These are phyloP conservation scores for Zapornia atra DNA, from an alignment of 2,113 vertebrate genomes.

Conservation along the genomic window DNA sequence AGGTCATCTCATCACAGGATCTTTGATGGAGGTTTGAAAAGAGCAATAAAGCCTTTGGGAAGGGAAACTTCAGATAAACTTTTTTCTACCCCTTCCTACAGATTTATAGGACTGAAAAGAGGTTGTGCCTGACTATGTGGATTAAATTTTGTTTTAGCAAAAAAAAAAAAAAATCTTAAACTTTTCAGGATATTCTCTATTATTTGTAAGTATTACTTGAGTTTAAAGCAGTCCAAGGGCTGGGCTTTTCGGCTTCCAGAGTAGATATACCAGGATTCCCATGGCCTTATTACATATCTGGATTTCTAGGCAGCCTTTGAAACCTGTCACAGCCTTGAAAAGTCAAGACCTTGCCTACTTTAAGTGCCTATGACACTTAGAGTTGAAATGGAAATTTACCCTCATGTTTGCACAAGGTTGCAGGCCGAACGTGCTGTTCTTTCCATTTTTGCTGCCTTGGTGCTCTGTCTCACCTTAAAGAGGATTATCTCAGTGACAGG, in stretches of 20 bases:
- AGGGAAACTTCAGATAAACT: background rate
- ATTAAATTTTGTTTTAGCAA: background rate
- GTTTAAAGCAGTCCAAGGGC: background rate
- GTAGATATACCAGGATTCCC: background rate
- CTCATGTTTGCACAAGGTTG: background rate
- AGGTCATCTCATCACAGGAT: background rate
- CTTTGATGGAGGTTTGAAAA: background rate
- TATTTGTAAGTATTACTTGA: background rate
- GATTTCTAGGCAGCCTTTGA: background rate
- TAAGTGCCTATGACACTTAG: background rate
- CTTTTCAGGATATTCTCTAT: background rate
- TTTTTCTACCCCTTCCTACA: background rate
- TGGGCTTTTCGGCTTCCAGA: background rate
- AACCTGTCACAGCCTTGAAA: background rate
- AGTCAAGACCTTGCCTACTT: background rate
- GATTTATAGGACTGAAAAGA: background rate
- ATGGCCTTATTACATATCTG: background rate
- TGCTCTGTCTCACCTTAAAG: background rate
- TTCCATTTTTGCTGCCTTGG: background rate
- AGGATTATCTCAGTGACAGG: background rate
- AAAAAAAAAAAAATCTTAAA: background rate
- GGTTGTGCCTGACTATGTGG: background rate
- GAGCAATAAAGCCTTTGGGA: accelerated
- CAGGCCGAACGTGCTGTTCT: background rate
- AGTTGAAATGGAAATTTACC: background rate